Percentiles rank a stretch among this genome's conserved stretches.
Evolutionary conservation across 2,888 invertebrate genomes (phyloP).

Genomic region (Gibbula magus): DNA sequence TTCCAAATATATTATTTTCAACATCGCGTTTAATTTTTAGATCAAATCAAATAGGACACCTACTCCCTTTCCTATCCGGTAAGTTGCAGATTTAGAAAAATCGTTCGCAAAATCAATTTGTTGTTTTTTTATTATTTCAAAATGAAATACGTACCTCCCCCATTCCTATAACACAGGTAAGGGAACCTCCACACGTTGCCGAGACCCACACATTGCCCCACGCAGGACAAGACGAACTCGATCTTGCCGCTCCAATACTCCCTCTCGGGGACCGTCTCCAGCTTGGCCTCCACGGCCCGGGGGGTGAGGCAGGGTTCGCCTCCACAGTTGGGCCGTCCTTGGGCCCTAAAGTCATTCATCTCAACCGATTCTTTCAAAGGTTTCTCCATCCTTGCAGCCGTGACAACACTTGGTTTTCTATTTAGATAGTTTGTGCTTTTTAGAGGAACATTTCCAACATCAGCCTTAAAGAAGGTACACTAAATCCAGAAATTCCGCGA

Average conservation of each 20-base stretch:
- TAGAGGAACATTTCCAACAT: too few relatives aligned
- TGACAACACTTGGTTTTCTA: background rate
- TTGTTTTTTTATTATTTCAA: too few relatives aligned
- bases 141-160: slow-evolving; percentile 47
- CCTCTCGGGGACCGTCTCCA: slow-evolving; percentile 29
- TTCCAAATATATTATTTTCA: too few relatives aligned
- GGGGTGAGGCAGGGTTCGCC: slow-evolving; percentile 16
- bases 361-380: slow-evolving; percentile 30
- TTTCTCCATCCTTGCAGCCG: slow-evolving; percentile 28
- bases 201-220: slow-evolving; percentile 59
- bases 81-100: too few relatives aligned
- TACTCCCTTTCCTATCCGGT: too few relatives aligned
- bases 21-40: too few relatives aligned
- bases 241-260: slow-evolving; percentile 58
- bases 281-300: slow-evolving; percentile 27
- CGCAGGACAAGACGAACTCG: slow-evolving; percentile 59
- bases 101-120: too few relatives aligned
- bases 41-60: too few relatives aligned
- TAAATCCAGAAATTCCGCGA: too few relatives aligned
- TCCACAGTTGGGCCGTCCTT: background rate
- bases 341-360: slow-evolving; percentile 27
- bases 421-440: background rate
- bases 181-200: slow-evolving; percentile 61
- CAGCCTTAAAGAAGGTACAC: too few relatives aligned
- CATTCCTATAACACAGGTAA: slow-evolving; percentile 61